Base-by-base conservation (phyloP, 2,888 invertebrate species). In the Temnothorax unifasciatus region DNA sequence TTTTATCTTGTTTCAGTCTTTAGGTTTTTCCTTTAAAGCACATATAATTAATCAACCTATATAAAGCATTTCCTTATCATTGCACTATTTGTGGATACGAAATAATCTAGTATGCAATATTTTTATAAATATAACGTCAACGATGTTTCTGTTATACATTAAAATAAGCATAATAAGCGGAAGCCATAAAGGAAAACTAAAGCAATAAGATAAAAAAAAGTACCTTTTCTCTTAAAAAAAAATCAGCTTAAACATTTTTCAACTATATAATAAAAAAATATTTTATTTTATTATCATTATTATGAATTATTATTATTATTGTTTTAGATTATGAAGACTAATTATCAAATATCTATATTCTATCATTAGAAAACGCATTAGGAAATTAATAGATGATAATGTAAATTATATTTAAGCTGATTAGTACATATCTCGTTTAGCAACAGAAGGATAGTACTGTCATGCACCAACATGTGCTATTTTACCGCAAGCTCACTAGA, bases 391-490 rank as follows among this genome's bases (percentile, higher is more conserved):
- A 75, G 0, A 21, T 63, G 11, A 34, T 50, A 34, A 61, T 4
- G 11, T 15, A 44, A 54, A 69, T 38, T 21, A 59, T 83, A 83
- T 79, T 85, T 83, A 85, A 85, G 71, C 83, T 84, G 83, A 79
- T 83, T 59, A 54, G 44, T 44, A 61, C 41, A 50, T 66, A 50
- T 83, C 8, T 83, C 41, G 25, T 77, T 83, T 61, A 83, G 68
- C 74, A 82, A 82, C 83, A 66, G 44, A 69, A 83, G 57, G 29
- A 74, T 47, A 86, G 64, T 54, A 77, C 41, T 68, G 38, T 81
- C 85, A 81, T 85, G 85, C 85, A 84, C 69, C 75, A 85, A 66
- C 38, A 18, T 68, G 83, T 83, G 83, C 83, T 82, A 71, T 83
- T 50, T 85, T 81, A 74, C 57, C 66, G 69, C 75, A 76, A 73